Percentiles rank a stretch among this genome's conserved stretches.
Evolutionary conservation across 1,140 invertebrate species (phyloP).

Genomic region (Oryzaephilus surinamensis): DNA sequence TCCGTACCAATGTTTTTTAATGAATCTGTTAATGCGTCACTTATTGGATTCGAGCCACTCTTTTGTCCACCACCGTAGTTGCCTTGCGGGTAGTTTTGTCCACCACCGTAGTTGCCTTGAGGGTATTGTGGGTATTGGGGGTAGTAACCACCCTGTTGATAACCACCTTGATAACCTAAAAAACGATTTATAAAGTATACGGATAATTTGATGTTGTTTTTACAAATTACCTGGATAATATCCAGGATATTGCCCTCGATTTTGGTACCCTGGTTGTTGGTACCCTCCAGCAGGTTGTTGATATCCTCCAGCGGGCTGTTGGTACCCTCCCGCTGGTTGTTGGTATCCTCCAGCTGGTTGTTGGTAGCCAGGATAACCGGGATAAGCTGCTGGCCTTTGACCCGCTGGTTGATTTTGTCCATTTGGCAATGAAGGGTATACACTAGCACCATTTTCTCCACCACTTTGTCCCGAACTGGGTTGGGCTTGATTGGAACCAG

Average conservation of each 20-base stretch:
- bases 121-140: conserved; percentile 5
- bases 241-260: not conserved
- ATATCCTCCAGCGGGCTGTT: conserved; percentile 11
- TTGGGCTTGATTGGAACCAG: conserved; percentile 11
- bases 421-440: conserved; percentile 7
- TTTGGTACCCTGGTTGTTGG: conserved; percentile 7
- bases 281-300: conserved; percentile 15
- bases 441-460: not conserved
- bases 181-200: no score
- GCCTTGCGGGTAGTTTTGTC: conserved; percentile 7
- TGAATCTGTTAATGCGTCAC: conserved; percentile 11
- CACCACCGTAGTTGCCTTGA: conserved; percentile 9
- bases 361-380: conserved; percentile 12
- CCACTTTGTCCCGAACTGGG: no score
- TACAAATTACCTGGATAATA: no score
- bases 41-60: conserved; percentile 6
- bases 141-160: conserved; percentile 3
- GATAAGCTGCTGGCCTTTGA: conserved; percentile 4
- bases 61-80: conserved; percentile 10
- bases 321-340: no score
- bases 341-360: conserved; percentile 12
- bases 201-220: no score
- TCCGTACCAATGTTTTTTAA: conserved; percentile 18
- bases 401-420: conserved; percentile 16
- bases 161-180: conserved; percentile 7